Conservation (phyloP, 2,113 vertebrate species). For the Laticauda laticaudata region DNA sequence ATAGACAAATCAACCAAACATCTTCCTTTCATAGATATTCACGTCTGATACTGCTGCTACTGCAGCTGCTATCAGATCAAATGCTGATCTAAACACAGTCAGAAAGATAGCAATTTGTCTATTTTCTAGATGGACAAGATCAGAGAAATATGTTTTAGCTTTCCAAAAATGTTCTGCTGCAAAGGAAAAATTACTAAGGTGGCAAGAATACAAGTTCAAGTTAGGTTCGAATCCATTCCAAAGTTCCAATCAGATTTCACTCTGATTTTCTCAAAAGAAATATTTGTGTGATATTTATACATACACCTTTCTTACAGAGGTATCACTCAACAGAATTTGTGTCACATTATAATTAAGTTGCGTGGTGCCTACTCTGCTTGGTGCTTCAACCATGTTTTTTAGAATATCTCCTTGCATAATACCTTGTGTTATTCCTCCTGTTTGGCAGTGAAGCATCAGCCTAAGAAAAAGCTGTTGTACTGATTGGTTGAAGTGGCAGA, state of each 20-base stretch:
- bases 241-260: background rate
- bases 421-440: conserved; percentile 2
- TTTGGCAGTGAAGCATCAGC: background rate
- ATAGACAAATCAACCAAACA: background rate
- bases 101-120: background rate
- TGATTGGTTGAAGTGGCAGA: accelerated
- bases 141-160: background rate
- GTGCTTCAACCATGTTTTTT: background rate
- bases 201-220: background rate
- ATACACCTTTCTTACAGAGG: background rate
- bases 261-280: background rate
- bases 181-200: background rate
- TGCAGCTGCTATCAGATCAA: background rate
- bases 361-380: accelerated
- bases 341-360: background rate
- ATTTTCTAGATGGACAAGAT: background rate
- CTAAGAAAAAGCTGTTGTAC: background rate
- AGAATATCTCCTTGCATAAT: background rate
- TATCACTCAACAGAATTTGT: background rate
- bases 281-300: background rate
- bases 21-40: background rate
- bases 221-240: background rate
- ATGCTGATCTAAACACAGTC: background rate
- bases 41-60: background rate
- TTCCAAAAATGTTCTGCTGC: background rate